A percentile compares a stretch with the other conserved stretches of the same genome.
Conservation (phyloP, 2,113 vertebrate genomes). For the Dipodomys ordii region DNA sequence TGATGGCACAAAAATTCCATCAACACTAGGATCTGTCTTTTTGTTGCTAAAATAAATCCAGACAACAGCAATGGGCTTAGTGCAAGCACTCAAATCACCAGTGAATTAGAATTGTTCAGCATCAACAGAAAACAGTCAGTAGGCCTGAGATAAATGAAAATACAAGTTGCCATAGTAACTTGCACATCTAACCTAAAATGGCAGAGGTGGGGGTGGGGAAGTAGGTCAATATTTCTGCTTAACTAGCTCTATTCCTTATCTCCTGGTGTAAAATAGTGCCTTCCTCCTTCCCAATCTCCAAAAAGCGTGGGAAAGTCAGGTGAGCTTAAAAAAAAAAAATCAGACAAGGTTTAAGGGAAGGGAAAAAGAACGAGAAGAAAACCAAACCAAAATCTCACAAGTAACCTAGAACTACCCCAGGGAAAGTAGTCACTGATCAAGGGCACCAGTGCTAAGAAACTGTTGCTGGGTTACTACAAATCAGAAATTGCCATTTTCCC, state of each 20-base stretch:
- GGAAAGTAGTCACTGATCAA: slow-evolving; percentile 53
- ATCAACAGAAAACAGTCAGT: slow-evolving; percentile 83
- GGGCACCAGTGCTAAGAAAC: slow-evolving; percentile 70
- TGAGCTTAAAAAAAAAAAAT: not conserved
- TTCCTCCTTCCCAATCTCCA: not conserved
- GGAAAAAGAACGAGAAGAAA: slow-evolving; percentile 22
- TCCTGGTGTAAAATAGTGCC: slow-evolving; percentile 39
- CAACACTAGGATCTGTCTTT: slow-evolving; percentile 39
- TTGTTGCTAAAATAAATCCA: slow-evolving; percentile 57
- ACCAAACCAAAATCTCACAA: not conserved
- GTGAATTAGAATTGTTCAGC: slow-evolving; percentile 78
- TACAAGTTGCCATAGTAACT: slow-evolving; percentile 89
- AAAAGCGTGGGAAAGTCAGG: not conserved
- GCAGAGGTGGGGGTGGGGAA: slow-evolving; percentile 76
- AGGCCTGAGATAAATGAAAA: slow-evolving; percentile 83
- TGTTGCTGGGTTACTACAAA: slow-evolving; percentile 67
- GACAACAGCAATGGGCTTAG: slow-evolving; percentile 52
- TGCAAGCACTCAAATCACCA: slow-evolving; percentile 74
- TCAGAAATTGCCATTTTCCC: slow-evolving; percentile 40
- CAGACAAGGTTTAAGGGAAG: not conserved
- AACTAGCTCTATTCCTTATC: slow-evolving; percentile 80
- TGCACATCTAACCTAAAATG: slow-evolving; percentile 83
- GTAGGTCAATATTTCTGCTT: slow-evolving; percentile 89
- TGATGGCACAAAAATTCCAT: slow-evolving; percentile 52
- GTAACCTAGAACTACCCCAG: not conserved